Percentiles rank a stretch among this genome's conserved stretches.
Conservation (phyloP, 53 echinoderm and acorn worm genomes). For the Antedon mediterranea region DNA sequence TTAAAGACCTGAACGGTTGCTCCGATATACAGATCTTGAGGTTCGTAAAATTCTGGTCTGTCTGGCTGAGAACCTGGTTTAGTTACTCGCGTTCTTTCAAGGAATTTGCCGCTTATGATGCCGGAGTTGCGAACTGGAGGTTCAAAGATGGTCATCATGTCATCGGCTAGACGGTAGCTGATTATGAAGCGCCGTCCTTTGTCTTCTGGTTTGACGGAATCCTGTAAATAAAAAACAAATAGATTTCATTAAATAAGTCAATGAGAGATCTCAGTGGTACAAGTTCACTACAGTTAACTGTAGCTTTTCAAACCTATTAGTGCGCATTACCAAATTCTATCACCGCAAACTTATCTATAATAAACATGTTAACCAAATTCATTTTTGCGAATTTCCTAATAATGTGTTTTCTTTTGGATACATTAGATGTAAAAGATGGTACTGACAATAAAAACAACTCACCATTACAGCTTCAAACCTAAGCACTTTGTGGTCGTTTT, state of each 20-base stretch:
- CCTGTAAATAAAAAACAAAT: constrained; percentile 20
- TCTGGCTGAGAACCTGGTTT: constrained; percentile 59
- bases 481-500: constrained; percentile 94
- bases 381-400: no score
- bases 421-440: no score
- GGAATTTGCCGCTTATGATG: constrained; percentile 88
- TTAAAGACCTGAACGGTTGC: constrained; percentile 51
- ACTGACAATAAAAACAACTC: no score
- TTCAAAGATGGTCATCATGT: constrained; percentile 96
- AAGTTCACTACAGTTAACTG: no score
- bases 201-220: constrained; percentile 83
- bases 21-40: constrained; percentile 79
- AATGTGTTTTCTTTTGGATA: no score
- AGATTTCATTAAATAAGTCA: no score
- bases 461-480: constrained; percentile 88
- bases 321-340: no score
- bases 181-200: constrained; percentile 89
- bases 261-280: no score
- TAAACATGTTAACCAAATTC: no score
- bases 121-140: constrained; percentile 99
- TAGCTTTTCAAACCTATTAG: no score
- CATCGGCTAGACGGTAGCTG: constrained; percentile 79
- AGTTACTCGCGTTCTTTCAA: constrained; percentile 80
- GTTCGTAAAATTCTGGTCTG: constrained; percentile 60
- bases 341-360: no score